Base-by-base conservation (phyloP, 2,797 vertebrate genomes). In the Notolabrus celidotus region DNA sequence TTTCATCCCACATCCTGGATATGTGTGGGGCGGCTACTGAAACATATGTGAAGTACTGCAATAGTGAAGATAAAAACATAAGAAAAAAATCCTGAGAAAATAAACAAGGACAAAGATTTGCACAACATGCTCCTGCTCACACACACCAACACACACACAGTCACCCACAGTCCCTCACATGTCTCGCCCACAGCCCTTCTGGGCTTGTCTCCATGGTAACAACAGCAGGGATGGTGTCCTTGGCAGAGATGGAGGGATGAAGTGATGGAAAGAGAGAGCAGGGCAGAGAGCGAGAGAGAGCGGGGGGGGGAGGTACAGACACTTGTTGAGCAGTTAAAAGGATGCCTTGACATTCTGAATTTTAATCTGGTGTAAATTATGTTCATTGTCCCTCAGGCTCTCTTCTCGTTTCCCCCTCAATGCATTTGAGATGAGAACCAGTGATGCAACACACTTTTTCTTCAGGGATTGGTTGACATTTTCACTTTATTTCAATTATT, bases 171-270 rank as follows among this genome's bases (percentile, higher is more conserved):
- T 92, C 87, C 88, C 87, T 92, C 81, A 86, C 87, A 87, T 89
- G 85, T 88, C 88, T 90, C 86, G 87, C 92, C 90, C 89, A 92
- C 92, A 91, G 83, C 88, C 91, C 86, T 91, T 89, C 88, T 91
- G 90, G 85, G 83, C 92, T 89, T 67, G 92, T 95, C 91, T 88
- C 93, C 93, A 94, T 94, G 91, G 92, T 89, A 92, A 94, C 92
- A 81, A 81, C 91, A 92, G 90, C 91, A 88, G 83, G 85, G 90
- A 92, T 85, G 77, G 91, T 94, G 94, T 94, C 93, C 92, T 94
- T 94, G 93, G 88, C 89, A 79, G 84, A 91, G 90, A 94, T 89
- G 82, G 87, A 92, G 87, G 89, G 90, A 92, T 89, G 74, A 69
- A 72, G 64, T 58, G 62, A 81, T 57, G 74, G 52, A 67, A 68